phyloP scores from a whole-genome alignment of 53 echinoderm and acorn worm species.

The Hippasteria phrygiana region DNA sequence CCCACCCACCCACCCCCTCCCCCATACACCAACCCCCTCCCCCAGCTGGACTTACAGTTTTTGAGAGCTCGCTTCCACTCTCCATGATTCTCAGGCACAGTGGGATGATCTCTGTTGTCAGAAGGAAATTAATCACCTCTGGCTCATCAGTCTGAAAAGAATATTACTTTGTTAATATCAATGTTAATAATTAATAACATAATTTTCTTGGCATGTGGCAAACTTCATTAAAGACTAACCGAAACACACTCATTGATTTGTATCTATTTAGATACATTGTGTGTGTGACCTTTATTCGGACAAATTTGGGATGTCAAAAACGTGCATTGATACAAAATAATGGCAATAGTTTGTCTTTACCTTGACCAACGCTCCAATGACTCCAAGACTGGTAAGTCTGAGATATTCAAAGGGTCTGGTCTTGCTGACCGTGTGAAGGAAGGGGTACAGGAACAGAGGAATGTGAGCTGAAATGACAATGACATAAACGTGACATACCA shows the following conservation, averaged over 20 bases:
- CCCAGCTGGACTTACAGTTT: conserved; percentile 72
- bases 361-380: conserved; percentile 98
- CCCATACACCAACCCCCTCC: not conserved
- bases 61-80: conserved; percentile 98
- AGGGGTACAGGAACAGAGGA: conserved; percentile 95
- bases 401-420: conserved; percentile 98
- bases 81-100: conserved; percentile 98
- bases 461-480: conserved; percentile 84
- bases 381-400: conserved; percentile 90
- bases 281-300: too few species aligned
- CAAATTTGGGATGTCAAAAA: too few species aligned
- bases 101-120: conserved; percentile 98
- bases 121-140: conserved; percentile 95
- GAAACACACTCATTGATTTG: too few species aligned
- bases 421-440: conserved; percentile 98
- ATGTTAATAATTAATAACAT: not conserved
- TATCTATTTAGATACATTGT: too few species aligned
- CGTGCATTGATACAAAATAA: not conserved
- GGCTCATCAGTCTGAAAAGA: conserved; percentile 93
- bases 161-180: not conserved
- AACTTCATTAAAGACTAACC: not conserved
- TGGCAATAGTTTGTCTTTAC: conserved; percentile 42
- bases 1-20: too few species aligned
- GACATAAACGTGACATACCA: not conserved
- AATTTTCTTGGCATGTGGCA: not conserved